These are phyloP conservation scores for Podiceps cristatus DNA, from an alignment of 2,113 vertebrate species.

Conservation along the genomic window DNA sequence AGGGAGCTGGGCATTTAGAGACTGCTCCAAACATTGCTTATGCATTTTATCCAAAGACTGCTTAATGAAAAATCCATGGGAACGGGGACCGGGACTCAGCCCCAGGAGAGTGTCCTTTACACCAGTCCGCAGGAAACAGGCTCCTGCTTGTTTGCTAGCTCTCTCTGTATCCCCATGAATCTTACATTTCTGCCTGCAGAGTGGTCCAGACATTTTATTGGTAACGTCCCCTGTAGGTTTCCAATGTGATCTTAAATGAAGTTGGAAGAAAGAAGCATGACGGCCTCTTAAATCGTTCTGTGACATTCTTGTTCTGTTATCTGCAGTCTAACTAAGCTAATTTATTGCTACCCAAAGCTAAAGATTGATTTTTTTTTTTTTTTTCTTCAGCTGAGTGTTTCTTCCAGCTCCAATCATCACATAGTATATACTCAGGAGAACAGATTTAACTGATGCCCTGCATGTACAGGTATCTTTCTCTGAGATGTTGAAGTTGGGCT, in stretches of 20 bases:
- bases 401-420: conserved; percentile 27
- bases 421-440: not conserved
- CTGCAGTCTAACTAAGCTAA: not conserved
- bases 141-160: not conserved
- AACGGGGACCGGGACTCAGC: not conserved
- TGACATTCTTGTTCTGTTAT: not conserved
- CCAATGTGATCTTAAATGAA: not conserved
- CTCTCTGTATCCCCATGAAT: not conserved
- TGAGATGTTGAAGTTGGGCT: conserved; percentile 6
- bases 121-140: not conserved
- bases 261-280: not conserved
- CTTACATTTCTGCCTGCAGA: not conserved
- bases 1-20: not conserved
- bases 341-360: not conserved
- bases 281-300: not conserved
- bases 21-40: not conserved
- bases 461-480: not conserved
- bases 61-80: not conserved
- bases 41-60: not conserved
- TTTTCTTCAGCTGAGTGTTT: not conserved
- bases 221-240: not conserved
- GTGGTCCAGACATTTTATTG: not conserved
- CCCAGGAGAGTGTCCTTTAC: not conserved
- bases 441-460: not conserved
- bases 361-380: not conserved